phyloP scores from a whole-genome alignment of 2,797 vertebrate species.

The Sebastes ruberrimus region DNA sequence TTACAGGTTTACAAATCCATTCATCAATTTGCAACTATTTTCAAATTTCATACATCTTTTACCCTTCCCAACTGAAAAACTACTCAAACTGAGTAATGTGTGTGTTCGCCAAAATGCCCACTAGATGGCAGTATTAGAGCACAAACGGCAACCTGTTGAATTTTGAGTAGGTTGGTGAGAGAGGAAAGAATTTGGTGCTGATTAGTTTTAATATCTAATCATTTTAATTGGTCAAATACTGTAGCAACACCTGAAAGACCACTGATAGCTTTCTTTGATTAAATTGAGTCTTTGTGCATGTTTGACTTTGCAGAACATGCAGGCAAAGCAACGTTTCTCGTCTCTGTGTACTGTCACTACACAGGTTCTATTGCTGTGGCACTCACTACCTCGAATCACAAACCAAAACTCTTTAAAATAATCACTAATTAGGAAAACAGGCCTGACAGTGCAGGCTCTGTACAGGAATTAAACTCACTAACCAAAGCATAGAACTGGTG shows the following conservation, averaged over 20 bases:
- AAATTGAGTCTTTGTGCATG: neutral
- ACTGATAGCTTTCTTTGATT: neutral
- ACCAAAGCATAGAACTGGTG: slow-evolving; percentile 89
- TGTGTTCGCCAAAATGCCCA: neutral
- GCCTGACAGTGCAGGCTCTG: neutral
- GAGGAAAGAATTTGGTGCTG: neutral
- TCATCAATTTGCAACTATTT: neutral
- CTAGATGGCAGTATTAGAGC: neutral
- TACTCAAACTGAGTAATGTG: too few species aligned
- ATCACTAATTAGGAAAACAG: neutral
- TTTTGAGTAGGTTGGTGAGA: neutral
- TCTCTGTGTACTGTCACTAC: neutral
- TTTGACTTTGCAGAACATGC: neutral
- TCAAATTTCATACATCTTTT: neutral
- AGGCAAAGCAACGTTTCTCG: neutral
- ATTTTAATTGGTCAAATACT: neutral
- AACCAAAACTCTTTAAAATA: neutral
- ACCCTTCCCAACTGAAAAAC: too few species aligned
- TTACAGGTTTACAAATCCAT: neutral
- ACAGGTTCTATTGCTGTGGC: neutral
- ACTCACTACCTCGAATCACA: neutral
- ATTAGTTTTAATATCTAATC: neutral
- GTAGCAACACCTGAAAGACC: neutral
- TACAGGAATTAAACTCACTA: neutral
- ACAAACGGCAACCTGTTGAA: neutral